Conservation (phyloP, 2,113 vertebrate genomes). For the Psephotus haematonotus region DNA sequence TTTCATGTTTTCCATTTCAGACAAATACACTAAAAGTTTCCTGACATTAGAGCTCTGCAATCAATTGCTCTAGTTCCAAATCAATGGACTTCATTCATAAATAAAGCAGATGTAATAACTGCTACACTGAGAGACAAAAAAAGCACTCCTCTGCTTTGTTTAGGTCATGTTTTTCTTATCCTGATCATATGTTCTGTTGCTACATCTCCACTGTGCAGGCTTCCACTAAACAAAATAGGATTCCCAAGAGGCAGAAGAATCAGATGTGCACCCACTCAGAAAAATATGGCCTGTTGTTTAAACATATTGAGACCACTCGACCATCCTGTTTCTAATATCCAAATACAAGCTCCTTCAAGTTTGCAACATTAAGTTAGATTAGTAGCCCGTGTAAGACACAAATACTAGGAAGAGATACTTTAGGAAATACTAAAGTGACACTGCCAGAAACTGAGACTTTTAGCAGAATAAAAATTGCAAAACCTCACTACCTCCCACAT, state of each 20-base stretch:
- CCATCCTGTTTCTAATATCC: background rate
- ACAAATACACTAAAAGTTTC: background rate
- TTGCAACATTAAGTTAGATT: background rate
- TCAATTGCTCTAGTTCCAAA: background rate
- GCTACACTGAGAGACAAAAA: background rate
- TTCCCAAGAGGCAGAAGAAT: background rate
- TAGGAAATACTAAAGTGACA: background rate
- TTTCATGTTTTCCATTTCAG: slow-evolving; percentile 10
- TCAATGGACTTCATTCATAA: slow-evolving; percentile 16
- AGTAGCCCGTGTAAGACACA: background rate
- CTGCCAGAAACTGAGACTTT: background rate
- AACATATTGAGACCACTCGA: background rate
- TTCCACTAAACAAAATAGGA: background rate
- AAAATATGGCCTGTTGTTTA: background rate
- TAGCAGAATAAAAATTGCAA: background rate
- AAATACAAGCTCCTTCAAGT: background rate
- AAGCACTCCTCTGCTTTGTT: background rate
- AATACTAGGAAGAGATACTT: background rate
- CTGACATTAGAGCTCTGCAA: background rate
- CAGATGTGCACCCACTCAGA: background rate
- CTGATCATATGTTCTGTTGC: background rate
- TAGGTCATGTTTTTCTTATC: background rate
- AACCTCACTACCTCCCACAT: background rate
- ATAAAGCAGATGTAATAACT: background rate
- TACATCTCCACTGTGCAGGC: background rate